Base-by-base conservation (phyloP, 2,888 invertebrate species). In the Creontiades dilutus region DNA sequence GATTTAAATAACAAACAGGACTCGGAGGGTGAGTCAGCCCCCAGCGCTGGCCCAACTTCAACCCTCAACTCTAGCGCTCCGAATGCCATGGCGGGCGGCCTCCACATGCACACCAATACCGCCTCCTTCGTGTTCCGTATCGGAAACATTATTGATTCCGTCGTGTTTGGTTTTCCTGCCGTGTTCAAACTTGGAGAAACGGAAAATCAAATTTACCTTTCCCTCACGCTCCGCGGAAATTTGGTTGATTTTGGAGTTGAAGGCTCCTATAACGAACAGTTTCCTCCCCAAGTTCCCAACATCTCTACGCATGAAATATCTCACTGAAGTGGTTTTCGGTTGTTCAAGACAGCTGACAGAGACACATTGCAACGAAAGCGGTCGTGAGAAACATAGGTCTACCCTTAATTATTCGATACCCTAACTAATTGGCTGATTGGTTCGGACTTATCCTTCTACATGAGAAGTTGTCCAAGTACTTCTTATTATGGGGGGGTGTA, bases 1-100 rank as follows among this genome's bases (percentile, higher is more conserved):
- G 86, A 86, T 86, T 86, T 86, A 86, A 86, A 86, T 86, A 86
- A 86, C 86, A 86, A 86, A 86, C 86, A 86, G 75, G 86, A 75
- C 86, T 48, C 23, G 47, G 75, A 48, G 86, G 86, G 86, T 86
- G 86, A 86, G 86, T 86, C 86, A 86, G 27, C 75, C 86, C 86
- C 86, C 86, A 52, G 52, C 48, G 27, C 82, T 47, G 23, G 68
- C 68, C 68, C 68, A 68, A 68, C 68, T 68, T 68, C 68, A 68
- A 68, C 68, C 68, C 68, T 68, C 68, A 68, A 68, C 68, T 68
- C 23, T n/a, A 61, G 19, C 61, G 61, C 61, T 61, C 61, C 16
- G n/a, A 61, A 61, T 61, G n/a, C 16, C 61, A 61, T 61, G 61
- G 61, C 52, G 52, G 52, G 14, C 19, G 61, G 61, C n/a, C 61